Base-by-base conservation (phyloP, 2,797 vertebrate genomes). In the Sebastes vulpes region DNA sequence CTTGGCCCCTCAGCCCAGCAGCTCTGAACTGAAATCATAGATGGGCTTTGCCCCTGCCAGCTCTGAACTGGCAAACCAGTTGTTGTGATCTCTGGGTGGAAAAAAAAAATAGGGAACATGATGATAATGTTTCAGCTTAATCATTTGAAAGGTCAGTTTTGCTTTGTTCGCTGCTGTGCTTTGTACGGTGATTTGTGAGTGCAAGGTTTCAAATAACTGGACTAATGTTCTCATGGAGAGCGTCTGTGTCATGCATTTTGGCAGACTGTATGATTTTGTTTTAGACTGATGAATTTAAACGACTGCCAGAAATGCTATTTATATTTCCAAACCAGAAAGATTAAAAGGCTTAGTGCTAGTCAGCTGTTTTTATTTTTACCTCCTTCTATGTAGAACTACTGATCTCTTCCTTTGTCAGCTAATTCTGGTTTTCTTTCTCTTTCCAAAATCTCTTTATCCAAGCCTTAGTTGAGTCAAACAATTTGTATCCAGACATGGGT, bases 11-110 rank as follows among this genome's bases (percentile, higher is more conserved):
- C 69, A 91, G 88, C 81, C 83, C 75, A 5, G 84, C 86, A 83
- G 85, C 87, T 91, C 92, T 79, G 84, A 94, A 95, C 94, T 96
- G 96, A 97, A 97, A 94, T 96, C 91, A 94, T 92, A 94, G 96
- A 96, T 91, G 92, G 92, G 90, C 79, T 95, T 93, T 79, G 82
- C 92, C 88, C 88, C 89, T 95, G 97, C 96, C 97, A 96, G 92
- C 89, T 92, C 93, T 93, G 92, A 92, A 89, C 92, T 96, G 96
- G 95, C 91, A 95, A 87, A 95, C 93, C 95, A 92, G 93, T 97
- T 96, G 93, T 94, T 87, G 89, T 93, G 95, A 96, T 95, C 95
- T 86, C 79, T 79, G 91, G 91, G 91, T 94, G 93, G 90, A 89
- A 90, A 79, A 92, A 92, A 91, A 79, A 92, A 85, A 91, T 53